Conservation (phyloP, 1,140 invertebrate species). For the Drosophila gunungcola region DNA sequence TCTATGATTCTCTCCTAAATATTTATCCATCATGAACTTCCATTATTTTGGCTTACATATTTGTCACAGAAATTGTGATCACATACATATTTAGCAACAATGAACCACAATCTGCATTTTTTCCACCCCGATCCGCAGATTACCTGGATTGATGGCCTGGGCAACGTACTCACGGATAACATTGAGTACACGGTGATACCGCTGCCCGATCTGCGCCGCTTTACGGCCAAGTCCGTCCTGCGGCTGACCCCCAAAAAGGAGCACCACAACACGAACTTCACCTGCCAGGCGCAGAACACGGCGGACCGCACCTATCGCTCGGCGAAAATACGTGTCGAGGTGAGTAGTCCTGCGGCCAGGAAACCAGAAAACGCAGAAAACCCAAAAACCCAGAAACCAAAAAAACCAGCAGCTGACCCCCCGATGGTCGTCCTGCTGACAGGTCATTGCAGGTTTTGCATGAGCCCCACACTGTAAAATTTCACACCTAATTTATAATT, state of each 20-base stretch:
- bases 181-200: constrained; percentile 87
- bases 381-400: too few species aligned
- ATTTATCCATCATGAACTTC: too few species aligned
- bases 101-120: constrained; percentile 8
- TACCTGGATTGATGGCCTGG: constrained; percentile 91
- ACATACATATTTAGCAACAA: constrained; percentile 23
- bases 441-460: constrained; percentile 32
- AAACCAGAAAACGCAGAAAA: background rate
- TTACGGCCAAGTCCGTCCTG: constrained; percentile 89
- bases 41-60: too few species aligned
- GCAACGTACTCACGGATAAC: constrained; percentile 88
- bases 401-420: background rate
- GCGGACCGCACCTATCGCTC: constrained; percentile 89
- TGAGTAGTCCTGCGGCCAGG: constrained; percentile 70
- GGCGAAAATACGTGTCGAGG: constrained; percentile 88
- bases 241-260: constrained; percentile 90
- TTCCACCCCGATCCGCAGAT: constrained; percentile 86
- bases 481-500: too few species aligned
- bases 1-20: too few species aligned
- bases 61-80: too few species aligned
- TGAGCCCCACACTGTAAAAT: background rate
- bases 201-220: constrained; percentile 88
- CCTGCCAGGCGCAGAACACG: constrained; percentile 91
- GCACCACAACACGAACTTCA: constrained; percentile 92
- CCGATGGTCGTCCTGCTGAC: background rate